Base-by-base conservation (phyloP, 1,140 invertebrate species). In the Saccostrea cuccullata region DNA sequence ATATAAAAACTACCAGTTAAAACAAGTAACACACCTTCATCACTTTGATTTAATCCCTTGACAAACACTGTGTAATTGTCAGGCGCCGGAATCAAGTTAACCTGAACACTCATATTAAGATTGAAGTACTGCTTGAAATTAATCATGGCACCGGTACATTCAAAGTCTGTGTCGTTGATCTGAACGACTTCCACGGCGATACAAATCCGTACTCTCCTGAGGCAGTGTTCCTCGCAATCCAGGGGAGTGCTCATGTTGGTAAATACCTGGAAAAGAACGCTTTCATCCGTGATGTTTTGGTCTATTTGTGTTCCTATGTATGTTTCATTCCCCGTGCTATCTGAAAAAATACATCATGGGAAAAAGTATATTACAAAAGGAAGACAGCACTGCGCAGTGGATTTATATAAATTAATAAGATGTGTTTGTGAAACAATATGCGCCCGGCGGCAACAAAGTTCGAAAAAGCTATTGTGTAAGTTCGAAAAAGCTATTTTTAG, bases 51-150 rank as follows among this genome's bases (percentile, higher is more conserved):
- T 11, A 77, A 26, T 15, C 70, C 70, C 15, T 77, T 77, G 30
- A 77, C 70, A 77, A 30, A 77, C 26, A 77, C 70, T 13, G 70
- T 77, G 26, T 30, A 30, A 26, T 77, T 77, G 26, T 77, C 70
- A 30, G 70, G 23, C 15, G 70, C 70, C 17, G 70, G 70, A 6
- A 77, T 36, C 23, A 77, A 4, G 2, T 30, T 36, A 30, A 77
- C 15, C 70, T 77, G 70, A 13, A 77, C 70, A 77, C 70, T 77
- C 70, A 77, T 77, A 17, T 77, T 77, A 15, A 26, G 11, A 77
- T 77, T 26, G 26, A 77, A 15, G 13, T 13, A 77, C 9, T 77
- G 23, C 0, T 77, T 26, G 26, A 77, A 77, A 30, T 77, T 26
- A 36, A 77, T 30, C 23, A 30, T 26, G 30, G 70, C 70, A 11